Conservation (phyloP, 2,113 vertebrate genomes). For the Zapus hudsonius region DNA sequence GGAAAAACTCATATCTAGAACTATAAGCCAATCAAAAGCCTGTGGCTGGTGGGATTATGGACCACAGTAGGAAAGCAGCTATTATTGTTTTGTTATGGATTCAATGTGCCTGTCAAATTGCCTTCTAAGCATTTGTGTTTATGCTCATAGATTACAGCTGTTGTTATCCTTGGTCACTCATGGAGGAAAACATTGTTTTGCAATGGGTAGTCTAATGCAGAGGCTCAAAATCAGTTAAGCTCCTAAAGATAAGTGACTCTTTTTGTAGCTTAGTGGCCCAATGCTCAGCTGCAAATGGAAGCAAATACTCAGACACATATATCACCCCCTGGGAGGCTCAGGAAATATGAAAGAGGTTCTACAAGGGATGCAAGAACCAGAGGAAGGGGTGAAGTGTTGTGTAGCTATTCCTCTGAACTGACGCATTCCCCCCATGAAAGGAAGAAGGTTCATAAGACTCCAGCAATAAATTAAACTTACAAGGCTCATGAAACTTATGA, state of each 20-base stretch:
- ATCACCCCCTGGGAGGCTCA: neutral
- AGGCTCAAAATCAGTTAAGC: neutral
- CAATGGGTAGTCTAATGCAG: neutral
- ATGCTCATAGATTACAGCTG: neutral
- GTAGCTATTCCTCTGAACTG: neutral
- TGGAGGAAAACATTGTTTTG: neutral
- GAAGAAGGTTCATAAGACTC: neutral
- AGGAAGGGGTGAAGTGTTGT: neutral
- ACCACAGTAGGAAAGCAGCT: neutral
- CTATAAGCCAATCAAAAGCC: neutral
- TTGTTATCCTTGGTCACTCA: neutral
- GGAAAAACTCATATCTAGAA: neutral
- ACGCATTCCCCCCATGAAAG: neutral
- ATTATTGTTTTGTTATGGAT: neutral
- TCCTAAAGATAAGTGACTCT: too few relatives aligned
- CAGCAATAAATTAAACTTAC: neutral
- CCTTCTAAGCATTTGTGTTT: neutral
- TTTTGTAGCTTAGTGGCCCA: too few relatives aligned
- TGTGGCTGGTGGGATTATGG: neutral
- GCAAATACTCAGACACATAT: neutral
- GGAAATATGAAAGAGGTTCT: neutral
- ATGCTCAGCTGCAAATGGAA: too few relatives aligned
- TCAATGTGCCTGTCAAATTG: neutral
- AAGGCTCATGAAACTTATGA: neutral
- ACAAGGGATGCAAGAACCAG: neutral